Conservation (phyloP, 2,888 invertebrate genomes). For the Ormyrus thymus region DNA sequence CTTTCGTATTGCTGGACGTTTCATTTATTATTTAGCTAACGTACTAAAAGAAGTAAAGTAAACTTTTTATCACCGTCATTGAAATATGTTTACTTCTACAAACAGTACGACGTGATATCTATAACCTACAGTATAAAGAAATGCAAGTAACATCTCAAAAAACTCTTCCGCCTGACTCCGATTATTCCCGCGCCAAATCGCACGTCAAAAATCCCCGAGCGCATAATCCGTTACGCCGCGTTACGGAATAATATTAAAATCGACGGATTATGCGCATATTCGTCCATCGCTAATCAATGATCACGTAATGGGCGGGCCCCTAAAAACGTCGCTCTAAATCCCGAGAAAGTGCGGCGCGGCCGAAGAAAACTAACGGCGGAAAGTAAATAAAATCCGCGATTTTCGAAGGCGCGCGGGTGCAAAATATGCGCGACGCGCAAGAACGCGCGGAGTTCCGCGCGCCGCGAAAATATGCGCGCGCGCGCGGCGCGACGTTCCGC, state of each 20-base stretch:
- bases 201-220: too few relatives aligned
- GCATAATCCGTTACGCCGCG: too few relatives aligned
- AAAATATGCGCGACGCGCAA: conserved; percentile 12
- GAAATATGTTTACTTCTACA: too few relatives aligned
- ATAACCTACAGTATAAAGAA: too few relatives aligned
- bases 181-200: too few relatives aligned
- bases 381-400: neutral
- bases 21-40: too few relatives aligned
- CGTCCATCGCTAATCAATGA: conserved; percentile 24
- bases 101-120: too few relatives aligned
- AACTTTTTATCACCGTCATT: too few relatives aligned
- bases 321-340: conserved; percentile 23
- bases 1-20: too few relatives aligned
- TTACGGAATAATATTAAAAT: neutral
- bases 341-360: conserved; percentile 18
- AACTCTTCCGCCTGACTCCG: too few relatives aligned
- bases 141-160: too few relatives aligned
- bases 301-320: conserved; percentile 7
- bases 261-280: conserved; percentile 20
- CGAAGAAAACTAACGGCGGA: neutral
- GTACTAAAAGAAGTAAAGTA: too few relatives aligned
- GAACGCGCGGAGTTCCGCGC: neutral
- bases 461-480: neutral
- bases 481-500: neutral
- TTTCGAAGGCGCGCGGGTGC: neutral